phyloP scores from a whole-genome alignment of 1,140 invertebrate genomes.

The Temnothorax longispinosus region DNA sequence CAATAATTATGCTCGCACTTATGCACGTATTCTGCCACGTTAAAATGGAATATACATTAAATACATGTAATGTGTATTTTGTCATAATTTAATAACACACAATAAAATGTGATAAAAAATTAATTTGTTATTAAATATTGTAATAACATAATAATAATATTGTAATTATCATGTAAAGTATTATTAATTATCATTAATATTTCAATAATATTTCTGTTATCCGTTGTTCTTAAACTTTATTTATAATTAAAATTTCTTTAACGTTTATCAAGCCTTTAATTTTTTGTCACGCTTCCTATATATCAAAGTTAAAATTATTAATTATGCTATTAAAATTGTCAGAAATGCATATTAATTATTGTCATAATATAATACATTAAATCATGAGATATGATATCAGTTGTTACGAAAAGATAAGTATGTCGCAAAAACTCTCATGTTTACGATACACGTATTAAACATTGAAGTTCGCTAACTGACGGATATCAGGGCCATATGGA shows the following conservation, averaged over 20 bases:
- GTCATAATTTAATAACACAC: no score
- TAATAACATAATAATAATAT: no score
- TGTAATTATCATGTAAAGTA: no score
- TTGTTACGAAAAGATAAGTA: neutral
- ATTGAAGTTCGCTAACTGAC: slow-evolving; percentile 27
- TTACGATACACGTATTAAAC: neutral
- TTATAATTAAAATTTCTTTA: neutral
- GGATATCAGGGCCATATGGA: slow-evolving; percentile 5
- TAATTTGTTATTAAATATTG: no score
- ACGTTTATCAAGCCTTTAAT: neutral
- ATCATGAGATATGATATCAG: neutral
- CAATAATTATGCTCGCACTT: no score
- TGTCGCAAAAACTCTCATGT: neutral
- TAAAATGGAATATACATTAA: no score
- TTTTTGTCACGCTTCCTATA: neutral
- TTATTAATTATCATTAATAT: neutral
- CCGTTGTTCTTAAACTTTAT: neutral
- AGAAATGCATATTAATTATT: neutral
- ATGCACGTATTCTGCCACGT: no score
- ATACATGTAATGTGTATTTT: no score
- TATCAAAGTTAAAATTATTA: neutral
- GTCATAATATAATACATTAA: neutral
- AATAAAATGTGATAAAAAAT: no score
- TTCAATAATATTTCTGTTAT: neutral
- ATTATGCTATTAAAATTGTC: slow-evolving; percentile 8